Evolutionary conservation across 2,113 vertebrate species (phyloP).

Genomic region (Tautogolabrus adspersus): DNA sequence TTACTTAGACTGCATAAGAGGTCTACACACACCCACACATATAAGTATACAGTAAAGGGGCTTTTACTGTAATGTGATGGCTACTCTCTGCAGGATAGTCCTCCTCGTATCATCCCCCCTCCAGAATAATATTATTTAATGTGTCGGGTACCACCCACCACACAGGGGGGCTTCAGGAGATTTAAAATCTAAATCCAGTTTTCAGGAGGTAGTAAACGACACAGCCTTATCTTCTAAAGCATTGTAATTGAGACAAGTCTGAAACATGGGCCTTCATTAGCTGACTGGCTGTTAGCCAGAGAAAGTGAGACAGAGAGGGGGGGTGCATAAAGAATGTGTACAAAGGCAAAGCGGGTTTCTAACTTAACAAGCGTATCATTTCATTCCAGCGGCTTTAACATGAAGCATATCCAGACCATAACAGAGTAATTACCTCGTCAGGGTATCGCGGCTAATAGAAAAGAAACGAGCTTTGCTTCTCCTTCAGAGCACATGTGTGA

Average conservation of each 20-base stretch:
- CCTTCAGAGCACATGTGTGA: not conserved
- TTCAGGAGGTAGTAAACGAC: conserved; percentile 52
- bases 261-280: conserved; percentile 68
- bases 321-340: conserved; percentile 42
- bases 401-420: conserved; percentile 64
- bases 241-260: conserved; percentile 67
- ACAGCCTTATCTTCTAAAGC: conserved; percentile 49
- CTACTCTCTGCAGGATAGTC: conserved; percentile 19
- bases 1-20: not conserved
- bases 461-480: not conserved
- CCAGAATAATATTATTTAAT: conserved; percentile 42
- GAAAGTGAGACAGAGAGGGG: not conserved
- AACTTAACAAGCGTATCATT: conserved; percentile 71
- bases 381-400: conserved; percentile 57
- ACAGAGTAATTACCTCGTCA: conserved; percentile 54
- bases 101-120: conserved; percentile 3
- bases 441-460: conserved; percentile 22
- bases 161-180: conserved; percentile 37
- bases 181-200: conserved; percentile 55
- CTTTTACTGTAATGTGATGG: conserved; percentile 34
- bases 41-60: not conserved
- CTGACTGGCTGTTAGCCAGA: conserved; percentile 59
- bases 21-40: not conserved
- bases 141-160: conserved; percentile 4
- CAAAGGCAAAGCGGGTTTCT: conserved; percentile 52